Percentiles rank a stretch among this genome's conserved stretches.
Conservation (phyloP, 2,113 vertebrate species). For the Osmerus mordax region DNA sequence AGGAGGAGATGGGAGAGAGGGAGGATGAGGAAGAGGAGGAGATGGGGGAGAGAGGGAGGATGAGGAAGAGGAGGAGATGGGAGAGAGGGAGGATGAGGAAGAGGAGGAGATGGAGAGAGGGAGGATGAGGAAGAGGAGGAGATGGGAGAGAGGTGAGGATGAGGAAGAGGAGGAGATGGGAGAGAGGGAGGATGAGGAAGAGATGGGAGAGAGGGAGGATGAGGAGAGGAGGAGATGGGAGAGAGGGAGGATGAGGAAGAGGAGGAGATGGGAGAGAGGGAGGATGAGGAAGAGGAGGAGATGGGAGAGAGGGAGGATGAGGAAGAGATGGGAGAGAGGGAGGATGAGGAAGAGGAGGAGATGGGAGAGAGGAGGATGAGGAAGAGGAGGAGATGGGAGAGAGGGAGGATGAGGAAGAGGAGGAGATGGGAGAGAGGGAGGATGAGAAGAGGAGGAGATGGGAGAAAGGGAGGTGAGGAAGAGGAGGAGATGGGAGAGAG, state of each 20-base stretch:
- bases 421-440: not conserved
- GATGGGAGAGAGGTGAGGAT: not conserved
- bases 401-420: not conserved
- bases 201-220: not conserved
- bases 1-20: not conserved
- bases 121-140: not conserved
- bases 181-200: not conserved
- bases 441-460: too few relatives aligned
- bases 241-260: too few relatives aligned
- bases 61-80: not conserved
- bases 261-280: not conserved
- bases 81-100: not conserved
- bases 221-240: too few relatives aligned
- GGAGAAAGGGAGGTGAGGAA: not conserved
- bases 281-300: constrained; percentile 1
- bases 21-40: not conserved
- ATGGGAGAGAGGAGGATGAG: too few relatives aligned
- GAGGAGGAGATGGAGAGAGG: too few relatives aligned
- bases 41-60: too few relatives aligned
- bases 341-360: constrained; percentile 1
- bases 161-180: too few relatives aligned
- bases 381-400: not conserved
- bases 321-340: not conserved
- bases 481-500: not conserved
- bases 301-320: too few relatives aligned